phyloP scores from a whole-genome alignment of 2,113 vertebrate species.

The Alosa alosa region DNA sequence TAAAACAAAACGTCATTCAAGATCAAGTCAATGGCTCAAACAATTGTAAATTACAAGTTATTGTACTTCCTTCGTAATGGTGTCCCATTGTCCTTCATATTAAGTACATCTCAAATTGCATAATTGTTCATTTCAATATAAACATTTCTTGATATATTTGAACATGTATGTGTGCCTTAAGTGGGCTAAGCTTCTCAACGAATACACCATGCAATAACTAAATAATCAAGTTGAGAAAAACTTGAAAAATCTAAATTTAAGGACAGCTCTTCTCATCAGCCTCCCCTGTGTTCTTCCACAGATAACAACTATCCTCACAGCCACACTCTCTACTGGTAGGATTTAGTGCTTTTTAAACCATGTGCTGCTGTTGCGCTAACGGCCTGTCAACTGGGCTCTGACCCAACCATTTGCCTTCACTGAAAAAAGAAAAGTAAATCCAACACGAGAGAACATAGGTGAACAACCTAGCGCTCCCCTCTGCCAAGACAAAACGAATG shows the following conservation, averaged over 20 bases:
- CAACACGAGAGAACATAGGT: neutral
- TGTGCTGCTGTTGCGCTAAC: neutral
- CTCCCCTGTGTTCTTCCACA: neutral
- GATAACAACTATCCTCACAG: neutral
- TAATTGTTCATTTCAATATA: constrained; percentile 19
- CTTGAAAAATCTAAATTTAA: neutral
- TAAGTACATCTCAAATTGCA: constrained; percentile 6
- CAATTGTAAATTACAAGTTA: neutral
- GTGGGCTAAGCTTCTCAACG: neutral
- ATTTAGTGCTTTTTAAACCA: constrained; percentile 3
- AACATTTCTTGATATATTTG: constrained; percentile 24
- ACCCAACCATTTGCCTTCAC: neutral
- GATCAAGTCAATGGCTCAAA: neutral
- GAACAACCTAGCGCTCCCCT: neutral
- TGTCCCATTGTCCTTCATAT: neutral
- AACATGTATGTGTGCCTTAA: neutral
- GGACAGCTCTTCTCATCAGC: neutral
- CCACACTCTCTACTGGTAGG: neutral
- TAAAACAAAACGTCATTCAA: constrained; percentile 2
- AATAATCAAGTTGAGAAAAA: neutral
- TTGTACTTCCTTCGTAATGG: neutral
- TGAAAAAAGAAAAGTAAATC: constrained; percentile 19
- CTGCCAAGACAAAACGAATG: neutral
- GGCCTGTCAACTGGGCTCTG: neutral
- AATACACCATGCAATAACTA: neutral